Conservation (phyloP, 2,888 invertebrate genomes). For the Tupiocoris notatus region DNA sequence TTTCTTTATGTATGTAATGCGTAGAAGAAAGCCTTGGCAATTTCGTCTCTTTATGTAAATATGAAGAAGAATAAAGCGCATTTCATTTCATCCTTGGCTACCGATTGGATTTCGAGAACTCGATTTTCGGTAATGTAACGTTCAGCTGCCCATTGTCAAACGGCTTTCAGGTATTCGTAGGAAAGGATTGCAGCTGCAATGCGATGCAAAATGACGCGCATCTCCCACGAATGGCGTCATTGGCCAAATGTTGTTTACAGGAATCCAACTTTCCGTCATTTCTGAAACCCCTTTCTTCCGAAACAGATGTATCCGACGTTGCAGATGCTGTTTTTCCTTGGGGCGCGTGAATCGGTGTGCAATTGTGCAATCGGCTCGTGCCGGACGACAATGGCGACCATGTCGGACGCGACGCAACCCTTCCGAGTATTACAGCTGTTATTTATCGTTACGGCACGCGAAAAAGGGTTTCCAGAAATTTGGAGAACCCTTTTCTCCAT, state of each 20-base stretch:
- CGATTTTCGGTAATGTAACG: too few species aligned
- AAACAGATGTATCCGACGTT: not conserved
- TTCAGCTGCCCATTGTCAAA: too few species aligned
- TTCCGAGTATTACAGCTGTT: not conserved
- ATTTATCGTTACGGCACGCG: not conserved
- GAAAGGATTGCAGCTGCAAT: not conserved
- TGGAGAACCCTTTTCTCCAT: not conserved
- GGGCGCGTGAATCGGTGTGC: not conserved
- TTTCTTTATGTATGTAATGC: too few species aligned
- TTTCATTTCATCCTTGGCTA: too few species aligned
- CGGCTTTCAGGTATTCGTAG: too few species aligned
- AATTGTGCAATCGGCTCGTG: conserved; percentile 6
- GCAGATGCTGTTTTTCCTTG: not conserved
- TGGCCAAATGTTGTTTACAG: conserved; percentile 4
- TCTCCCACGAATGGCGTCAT: not conserved
- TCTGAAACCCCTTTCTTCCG: not conserved
- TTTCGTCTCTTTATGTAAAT: too few species aligned
- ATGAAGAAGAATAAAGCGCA: too few species aligned
- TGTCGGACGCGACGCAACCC: not conserved
- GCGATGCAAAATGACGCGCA: not conserved
- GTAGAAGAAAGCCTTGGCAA: too few species aligned
- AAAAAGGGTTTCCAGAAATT: conserved; percentile 13
- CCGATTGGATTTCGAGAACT: too few species aligned
- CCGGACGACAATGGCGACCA: not conserved
- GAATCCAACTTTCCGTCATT: not conserved